phyloP scores from a whole-genome alignment of 2,888 invertebrate genomes.

The Oxytorus armatus region DNA sequence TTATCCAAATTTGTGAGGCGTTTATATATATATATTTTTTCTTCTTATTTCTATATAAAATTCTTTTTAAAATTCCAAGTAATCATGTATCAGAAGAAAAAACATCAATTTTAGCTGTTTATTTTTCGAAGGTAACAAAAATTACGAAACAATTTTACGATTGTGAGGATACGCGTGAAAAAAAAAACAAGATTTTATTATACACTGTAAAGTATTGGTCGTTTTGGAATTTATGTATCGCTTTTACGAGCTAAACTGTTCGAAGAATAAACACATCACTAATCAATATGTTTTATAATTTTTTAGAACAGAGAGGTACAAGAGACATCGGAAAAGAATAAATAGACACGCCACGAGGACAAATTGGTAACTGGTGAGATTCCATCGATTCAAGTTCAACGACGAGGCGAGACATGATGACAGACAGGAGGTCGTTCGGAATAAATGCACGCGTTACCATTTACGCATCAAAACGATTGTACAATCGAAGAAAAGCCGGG shows the following conservation, averaged over 20 bases:
- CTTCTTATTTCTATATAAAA: no score
- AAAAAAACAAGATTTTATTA: neutral
- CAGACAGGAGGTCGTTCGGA: conserved; percentile 7
- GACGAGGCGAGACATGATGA: conserved; percentile 17
- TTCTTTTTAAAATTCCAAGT: no score
- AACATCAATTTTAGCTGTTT: no score
- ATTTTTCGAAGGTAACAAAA: no score
- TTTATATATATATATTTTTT: no score
- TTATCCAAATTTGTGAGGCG: no score
- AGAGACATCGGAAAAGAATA: conserved; percentile 30
- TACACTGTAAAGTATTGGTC: neutral
- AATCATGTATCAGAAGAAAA: no score
- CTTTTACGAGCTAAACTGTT: neutral
- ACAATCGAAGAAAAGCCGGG: conserved; percentile 30
- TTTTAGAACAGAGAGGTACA: conserved; percentile 7
- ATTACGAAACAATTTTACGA: no score
- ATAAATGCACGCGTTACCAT: conserved; percentile 47
- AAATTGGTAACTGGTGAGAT: neutral
- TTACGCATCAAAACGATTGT: conserved; percentile 46
- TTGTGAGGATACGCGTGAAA: neutral
- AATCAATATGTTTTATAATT: neutral
- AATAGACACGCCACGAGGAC: conserved; percentile 38
- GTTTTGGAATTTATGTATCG: neutral
- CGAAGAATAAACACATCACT: conserved; percentile 4
- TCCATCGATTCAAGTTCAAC: neutral